Conservation (phyloP, 2,797 vertebrate genomes). For the Mionectes olivaceus region DNA sequence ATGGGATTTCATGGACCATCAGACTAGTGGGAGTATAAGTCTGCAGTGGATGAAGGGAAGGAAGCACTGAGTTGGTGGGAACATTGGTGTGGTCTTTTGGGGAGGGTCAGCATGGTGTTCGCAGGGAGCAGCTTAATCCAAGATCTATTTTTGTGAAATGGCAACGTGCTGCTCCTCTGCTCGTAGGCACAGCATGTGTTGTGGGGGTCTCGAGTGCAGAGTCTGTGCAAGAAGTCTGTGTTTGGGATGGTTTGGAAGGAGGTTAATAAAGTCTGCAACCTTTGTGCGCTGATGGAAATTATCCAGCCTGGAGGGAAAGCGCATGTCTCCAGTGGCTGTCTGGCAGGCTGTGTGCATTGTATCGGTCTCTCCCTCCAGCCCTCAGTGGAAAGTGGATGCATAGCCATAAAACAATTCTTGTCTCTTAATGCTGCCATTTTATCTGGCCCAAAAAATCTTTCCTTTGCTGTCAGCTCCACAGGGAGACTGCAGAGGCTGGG, state of each 20-base stretch:
- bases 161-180: neutral
- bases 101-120: neutral
- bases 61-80: accelerated
- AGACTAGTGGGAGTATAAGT: neutral
- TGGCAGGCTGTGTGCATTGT: conserved; percentile 5
- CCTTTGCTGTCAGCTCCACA: conserved; percentile 40
- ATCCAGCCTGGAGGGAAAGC: conserved; percentile 35
- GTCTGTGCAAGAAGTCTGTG: neutral
- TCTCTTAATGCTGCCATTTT: conserved; percentile 33
- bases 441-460: conserved; percentile 38
- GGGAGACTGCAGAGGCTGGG: conserved; percentile 11
- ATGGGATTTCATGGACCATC: neutral
- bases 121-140: neutral
- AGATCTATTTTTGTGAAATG: neutral
- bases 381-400: conserved; percentile 28
- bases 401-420: conserved; percentile 40
- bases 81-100: neutral
- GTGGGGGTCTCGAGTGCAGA: neutral
- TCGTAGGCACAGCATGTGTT: accelerated
- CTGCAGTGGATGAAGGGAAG: neutral
- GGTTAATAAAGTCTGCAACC: neutral
- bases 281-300: neutral
- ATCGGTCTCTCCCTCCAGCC: neutral
- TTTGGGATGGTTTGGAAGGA: neutral
- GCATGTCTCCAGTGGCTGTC: neutral